A percentile compares a stretch with the other conserved stretches of the same genome.
Conservation (phyloP, 2,797 vertebrate genomes). For the Otolemur crassicaudatus region DNA sequence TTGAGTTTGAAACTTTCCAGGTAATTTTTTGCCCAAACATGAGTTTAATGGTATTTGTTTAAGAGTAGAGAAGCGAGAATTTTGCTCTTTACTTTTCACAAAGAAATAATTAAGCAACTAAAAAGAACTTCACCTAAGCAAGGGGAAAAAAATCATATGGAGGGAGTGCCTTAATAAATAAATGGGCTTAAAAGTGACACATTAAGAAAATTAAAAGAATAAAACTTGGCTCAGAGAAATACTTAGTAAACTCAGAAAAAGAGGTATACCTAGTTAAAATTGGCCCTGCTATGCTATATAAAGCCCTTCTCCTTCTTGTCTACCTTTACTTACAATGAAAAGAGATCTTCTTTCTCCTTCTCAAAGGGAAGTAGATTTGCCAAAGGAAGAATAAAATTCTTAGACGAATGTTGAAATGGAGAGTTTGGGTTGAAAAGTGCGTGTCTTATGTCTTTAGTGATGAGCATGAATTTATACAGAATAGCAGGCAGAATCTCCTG, state of each 20-base stretch:
- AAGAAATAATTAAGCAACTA: constrained; percentile 36
- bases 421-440: neutral
- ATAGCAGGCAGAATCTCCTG: neutral
- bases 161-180: neutral
- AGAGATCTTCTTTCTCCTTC: neutral
- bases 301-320: neutral
- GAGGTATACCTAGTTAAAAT: neutral
- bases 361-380: neutral
- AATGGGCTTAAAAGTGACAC: neutral
- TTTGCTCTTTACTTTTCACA: constrained; percentile 40
- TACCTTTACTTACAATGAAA: neutral
- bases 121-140: constrained; percentile 12
- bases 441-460: neutral
- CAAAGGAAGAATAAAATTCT: neutral
- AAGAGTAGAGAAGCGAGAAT: neutral
- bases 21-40: neutral
- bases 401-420: neutral
- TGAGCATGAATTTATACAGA: neutral
- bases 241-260: neutral
- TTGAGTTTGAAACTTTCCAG: constrained; percentile 49
- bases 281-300: neutral
- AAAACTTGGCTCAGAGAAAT: neutral
- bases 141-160: constrained; percentile 35
- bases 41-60: constrained; percentile 22
- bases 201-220: constrained; percentile 17